A percentile compares a stretch with the other conserved stretches of the same genome.
Conservation (phyloP, 2,888 invertebrate genomes). For the Odontomyia ornata region DNA sequence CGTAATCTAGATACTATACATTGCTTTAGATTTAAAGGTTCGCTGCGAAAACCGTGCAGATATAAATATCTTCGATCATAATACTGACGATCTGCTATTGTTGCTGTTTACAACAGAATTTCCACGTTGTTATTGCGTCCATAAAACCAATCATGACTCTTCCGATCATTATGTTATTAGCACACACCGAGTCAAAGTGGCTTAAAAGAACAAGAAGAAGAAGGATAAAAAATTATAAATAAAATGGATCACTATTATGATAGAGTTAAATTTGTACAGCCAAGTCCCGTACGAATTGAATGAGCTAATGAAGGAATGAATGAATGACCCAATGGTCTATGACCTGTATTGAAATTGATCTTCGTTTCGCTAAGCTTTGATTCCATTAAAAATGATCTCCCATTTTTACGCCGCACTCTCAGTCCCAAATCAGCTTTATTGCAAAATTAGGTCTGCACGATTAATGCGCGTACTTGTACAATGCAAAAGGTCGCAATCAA, state of each 20-base stretch:
- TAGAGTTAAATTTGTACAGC: background rate
- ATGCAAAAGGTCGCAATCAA: background rate
- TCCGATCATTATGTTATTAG: too few species aligned
- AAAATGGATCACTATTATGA: constrained; percentile 23
- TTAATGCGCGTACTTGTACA: background rate
- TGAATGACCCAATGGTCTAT: constrained; percentile 7
- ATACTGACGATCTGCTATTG: too few species aligned
- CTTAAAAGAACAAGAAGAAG: too few species aligned
- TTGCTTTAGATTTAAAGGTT: too few species aligned
- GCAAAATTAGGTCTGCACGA: constrained; percentile 19
- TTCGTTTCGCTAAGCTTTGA: background rate
- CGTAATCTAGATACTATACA: background rate
- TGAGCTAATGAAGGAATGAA: background rate
- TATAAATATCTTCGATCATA: too few species aligned
- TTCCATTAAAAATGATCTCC: background rate
- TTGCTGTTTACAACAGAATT: too few species aligned
- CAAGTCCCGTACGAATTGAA: constrained; percentile 32
- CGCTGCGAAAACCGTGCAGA: too few species aligned
- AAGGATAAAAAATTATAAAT: background rate
- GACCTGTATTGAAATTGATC: constrained; percentile 1
- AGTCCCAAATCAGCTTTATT: background rate
- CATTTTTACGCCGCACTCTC: background rate
- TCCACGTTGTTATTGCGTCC: too few species aligned
- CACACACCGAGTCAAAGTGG: too few species aligned
- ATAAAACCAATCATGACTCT: too few species aligned